Percentiles rank a stretch among this genome's conserved stretches.
Evolutionary conservation across 2,888 invertebrate species (phyloP).

Genomic region (Idaea dimidiata): DNA sequence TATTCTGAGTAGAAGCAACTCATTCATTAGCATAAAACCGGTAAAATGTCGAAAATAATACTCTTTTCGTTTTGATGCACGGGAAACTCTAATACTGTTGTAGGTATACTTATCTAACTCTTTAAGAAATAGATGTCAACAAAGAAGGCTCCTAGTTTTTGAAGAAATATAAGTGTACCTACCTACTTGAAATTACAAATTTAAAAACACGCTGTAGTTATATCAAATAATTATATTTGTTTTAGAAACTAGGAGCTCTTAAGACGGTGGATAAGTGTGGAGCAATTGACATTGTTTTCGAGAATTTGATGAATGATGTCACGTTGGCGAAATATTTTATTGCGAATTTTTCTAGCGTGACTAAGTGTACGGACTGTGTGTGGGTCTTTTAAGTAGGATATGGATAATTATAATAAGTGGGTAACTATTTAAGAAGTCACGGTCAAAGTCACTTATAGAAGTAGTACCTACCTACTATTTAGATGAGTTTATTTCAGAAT

Average conservation of each 20-base stretch:
- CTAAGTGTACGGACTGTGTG: not conserved
- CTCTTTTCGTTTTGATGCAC: too few relatives aligned
- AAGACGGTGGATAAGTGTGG: conserved; percentile 15
- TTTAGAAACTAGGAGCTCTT: conserved; percentile 3
- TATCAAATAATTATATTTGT: not conserved
- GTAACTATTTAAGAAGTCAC: not conserved
- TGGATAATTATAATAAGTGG: conserved; percentile 18
- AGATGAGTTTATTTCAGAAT: conserved; percentile 39
- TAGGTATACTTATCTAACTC: too few relatives aligned
- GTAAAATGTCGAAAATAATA: too few relatives aligned
- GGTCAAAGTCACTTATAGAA: not conserved
- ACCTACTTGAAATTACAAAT: not conserved
- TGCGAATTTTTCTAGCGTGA: conserved; percentile 10
- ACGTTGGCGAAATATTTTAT: conserved; percentile 17
- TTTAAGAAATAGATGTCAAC: too few relatives aligned
- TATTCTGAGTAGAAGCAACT: not conserved
- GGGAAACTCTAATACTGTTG: too few relatives aligned
- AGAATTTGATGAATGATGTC: conserved; percentile 25
- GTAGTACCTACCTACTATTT: not conserved
- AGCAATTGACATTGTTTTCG: conserved; percentile 28
- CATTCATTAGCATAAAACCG: not conserved
- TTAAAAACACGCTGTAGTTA: not conserved
- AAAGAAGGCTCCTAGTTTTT: not conserved
- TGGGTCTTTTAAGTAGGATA: conserved; percentile 4
- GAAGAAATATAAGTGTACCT: not conserved